Conservation (phyloP, 2,797 vertebrate species). For the Rhynchotus rufescens region DNA sequence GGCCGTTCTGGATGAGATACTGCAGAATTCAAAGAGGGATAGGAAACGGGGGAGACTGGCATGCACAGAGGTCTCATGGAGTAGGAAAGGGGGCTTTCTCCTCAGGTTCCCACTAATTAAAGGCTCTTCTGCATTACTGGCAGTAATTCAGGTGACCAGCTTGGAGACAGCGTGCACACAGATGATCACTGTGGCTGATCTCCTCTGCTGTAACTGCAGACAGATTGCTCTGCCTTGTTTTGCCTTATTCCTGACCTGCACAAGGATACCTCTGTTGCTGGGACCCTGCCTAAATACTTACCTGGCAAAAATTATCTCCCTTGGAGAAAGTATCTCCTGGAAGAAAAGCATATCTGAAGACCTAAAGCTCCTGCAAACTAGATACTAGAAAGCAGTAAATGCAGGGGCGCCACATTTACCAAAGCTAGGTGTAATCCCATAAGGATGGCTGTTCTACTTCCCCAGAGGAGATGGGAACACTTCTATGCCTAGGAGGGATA, state of each 20-base stretch:
- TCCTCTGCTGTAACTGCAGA: neutral
- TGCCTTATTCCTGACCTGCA: neutral
- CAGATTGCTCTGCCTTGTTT: neutral
- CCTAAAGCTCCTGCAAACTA: neutral
- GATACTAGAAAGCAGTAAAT: neutral
- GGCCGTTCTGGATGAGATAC: neutral
- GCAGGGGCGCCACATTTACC: neutral
- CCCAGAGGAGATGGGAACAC: neutral
- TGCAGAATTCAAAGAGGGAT: neutral
- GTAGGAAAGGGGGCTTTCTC: neutral
- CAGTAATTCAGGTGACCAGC: neutral
- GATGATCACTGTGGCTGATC: fast-evolving
- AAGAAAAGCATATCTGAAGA: neutral
- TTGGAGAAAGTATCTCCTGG: neutral
- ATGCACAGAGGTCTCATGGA: neutral
- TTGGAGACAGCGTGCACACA: neutral
- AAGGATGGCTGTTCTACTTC: neutral
- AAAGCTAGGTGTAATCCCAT: neutral
- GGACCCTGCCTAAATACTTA: neutral
- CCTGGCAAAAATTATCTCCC: neutral
- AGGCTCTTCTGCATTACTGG: neutral
- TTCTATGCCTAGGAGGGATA: neutral
- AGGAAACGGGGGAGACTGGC: neutral
- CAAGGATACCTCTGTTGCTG: neutral
- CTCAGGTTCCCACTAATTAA: neutral